Evolutionary conservation across 2,888 invertebrate genomes (phyloP), one percentile per base, ranked within the genome.

Genomic region (Dyspetes luteomarginatus): DNA sequence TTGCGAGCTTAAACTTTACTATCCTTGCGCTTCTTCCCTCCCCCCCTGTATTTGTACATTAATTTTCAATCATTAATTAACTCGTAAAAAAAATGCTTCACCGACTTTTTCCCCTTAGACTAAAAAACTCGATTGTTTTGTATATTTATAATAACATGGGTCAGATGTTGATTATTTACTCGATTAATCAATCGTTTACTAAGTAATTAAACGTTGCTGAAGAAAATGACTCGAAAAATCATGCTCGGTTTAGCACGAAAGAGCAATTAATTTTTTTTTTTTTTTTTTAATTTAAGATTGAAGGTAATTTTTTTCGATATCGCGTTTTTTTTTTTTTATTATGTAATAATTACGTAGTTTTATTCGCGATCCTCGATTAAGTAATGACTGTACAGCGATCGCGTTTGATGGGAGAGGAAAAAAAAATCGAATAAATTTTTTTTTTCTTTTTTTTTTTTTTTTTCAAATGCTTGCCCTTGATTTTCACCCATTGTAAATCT

Each of bases 81-180:
- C 41, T 56, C 65, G 30, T 80, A 15, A 64, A 60, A 26, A 69
- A 36, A 67, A 65, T 30, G 65, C 60, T 65, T 69, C 17, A 55
- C 43, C 3, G 26, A 24, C 30, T 45, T 9, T 5, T 3, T 60
- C 50, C 41, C 28, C 28, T 43, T 41, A 67, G 48, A 19, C n/a
- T 69, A 43, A n/a, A n/a, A n/a, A 56, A 64, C 41, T 62, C 12
- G 36, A 80, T 86, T 82, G 79, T 85, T 86, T 82, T 84, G 83
- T 84, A 84, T 81, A 82, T 83, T 80, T 85, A 82, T 84, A 84
- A 74, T 80, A 81, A 75, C 68, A 67, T 79, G 82, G 75, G 24
- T 78, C 81, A 81, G 78, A 48, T 56, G 73, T 84, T 83, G 82
- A 85, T 82, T 82, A 75, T 77, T 82, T 60, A 81, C 73, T 48